Evolutionary conservation across 2,797 vertebrate genomes (phyloP), one percentile per base, ranked within the genome.

Genomic region (Amblyraja radiata): DNA sequence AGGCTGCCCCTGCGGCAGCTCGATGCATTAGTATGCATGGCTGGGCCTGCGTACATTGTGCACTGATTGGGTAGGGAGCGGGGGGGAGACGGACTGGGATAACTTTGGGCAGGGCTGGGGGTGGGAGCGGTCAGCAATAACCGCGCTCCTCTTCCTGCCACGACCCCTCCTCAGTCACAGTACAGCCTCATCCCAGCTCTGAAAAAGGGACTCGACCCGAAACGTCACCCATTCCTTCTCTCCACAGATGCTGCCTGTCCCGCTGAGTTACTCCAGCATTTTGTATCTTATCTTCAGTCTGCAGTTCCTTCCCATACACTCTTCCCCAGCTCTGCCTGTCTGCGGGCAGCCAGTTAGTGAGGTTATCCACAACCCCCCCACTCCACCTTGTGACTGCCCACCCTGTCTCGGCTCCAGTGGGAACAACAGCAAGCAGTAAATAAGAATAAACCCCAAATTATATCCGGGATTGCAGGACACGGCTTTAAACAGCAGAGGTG

Each of bases 111-210:
- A 39, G 32, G 92, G 16, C 28, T 80, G 90, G 93, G 94, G 93
- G 68, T 73, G 94, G 93, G 23, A 81, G 94, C 93, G 93, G 93
- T 94, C 25, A 14, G 46, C n/a, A 39, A 79, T 8, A 63, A 36
- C 46, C 39, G 46, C 5, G 46, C 46, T 54, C 46, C 46, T 54
- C 5, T 54, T 21, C 6, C 28, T 8, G 39, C 0, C 21, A 9
- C 23, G 11, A 23, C 18, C 2, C 74, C n/a, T 71, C 21, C 16
- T 6, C 65, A 32, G 63, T 36, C 86, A 68, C 46, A 54, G 46
- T 54, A 3, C 46, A 54, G 46, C 46, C 46, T 54, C 46, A 54
- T 54, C 46, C 46, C 46, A 54, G 5, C 46, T 6, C 46, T 54
- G 46, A 54, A 54, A 6, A 54, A 54, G 5, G 46, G 5, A 0